These are phyloP conservation scores for Drosophila nigromelanica DNA, from an alignment of 1,140 invertebrate species.

Conservation along the genomic window DNA sequence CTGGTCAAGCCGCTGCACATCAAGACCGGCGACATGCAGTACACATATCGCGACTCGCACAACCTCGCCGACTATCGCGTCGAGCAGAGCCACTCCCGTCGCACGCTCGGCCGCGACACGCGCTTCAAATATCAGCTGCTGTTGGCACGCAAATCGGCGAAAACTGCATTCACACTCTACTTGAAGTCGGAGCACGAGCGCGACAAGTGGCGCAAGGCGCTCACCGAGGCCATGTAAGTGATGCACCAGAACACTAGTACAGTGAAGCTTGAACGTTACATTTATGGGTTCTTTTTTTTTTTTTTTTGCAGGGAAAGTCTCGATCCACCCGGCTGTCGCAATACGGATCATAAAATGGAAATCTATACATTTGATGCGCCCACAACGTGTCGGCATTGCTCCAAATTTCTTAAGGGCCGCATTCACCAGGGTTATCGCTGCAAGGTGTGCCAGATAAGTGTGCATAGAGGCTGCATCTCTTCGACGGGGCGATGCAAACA, in stretches of 20 bases:
- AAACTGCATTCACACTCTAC: constrained; percentile 94
- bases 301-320: constrained; percentile 92
- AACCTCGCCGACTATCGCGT: constrained; percentile 93
- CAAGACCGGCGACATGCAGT: constrained; percentile 91
- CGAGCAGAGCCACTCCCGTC: constrained; percentile 89
- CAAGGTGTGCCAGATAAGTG: constrained; percentile 88
- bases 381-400: constrained; percentile 91
- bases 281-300: too few relatives aligned
- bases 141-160: constrained; percentile 92
- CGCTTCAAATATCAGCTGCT: constrained; percentile 93
- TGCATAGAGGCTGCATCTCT: constrained; percentile 91
- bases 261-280: not conserved
- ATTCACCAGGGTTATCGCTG: constrained; percentile 92
- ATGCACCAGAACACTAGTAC: not conserved
- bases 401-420: constrained; percentile 94
- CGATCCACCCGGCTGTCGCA: constrained; percentile 90
- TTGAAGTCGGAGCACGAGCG: constrained; percentile 95
- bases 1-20: constrained; percentile 95
- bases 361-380: constrained; percentile 94
- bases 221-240: constrained; percentile 95
- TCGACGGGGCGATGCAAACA: constrained; percentile 89
- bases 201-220: constrained; percentile 95
- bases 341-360: constrained; percentile 93
- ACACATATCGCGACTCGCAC: constrained; percentile 94
- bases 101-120: constrained; percentile 87